Evolutionary conservation across 2,888 invertebrate species (phyloP).

Genomic region (Caenorhabditis afra): DNA sequence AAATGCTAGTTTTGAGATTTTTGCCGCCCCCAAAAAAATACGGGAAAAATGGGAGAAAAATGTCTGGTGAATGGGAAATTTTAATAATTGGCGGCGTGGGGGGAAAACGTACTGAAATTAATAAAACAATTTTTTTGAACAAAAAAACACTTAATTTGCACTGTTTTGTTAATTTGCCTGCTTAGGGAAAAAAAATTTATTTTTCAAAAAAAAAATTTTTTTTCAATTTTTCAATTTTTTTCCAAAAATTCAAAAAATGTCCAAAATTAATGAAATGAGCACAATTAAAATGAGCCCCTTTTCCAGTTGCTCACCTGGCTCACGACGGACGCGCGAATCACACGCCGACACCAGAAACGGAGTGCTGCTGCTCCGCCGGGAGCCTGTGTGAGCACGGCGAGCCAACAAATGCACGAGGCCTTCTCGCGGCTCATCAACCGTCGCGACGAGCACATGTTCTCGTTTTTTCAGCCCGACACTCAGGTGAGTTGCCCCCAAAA

Average conservation of each 20-base stretch:
- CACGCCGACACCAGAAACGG: constrained; percentile 35
- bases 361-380: constrained; percentile 16
- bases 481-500: constrained; percentile 30
- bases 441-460: constrained; percentile 45
- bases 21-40: too few relatives aligned
- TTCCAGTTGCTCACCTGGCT: constrained; percentile 30
- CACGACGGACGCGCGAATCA: constrained; percentile 37
- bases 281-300: too few relatives aligned
- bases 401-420: constrained; percentile 48
- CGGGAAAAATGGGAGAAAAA: too few relatives aligned
- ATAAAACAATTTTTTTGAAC: too few relatives aligned
- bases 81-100: too few relatives aligned
- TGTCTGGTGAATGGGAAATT: too few relatives aligned
- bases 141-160: too few relatives aligned
- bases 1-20: too few relatives aligned
- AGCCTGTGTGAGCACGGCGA: constrained; percentile 34
- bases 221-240: not conserved
- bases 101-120: too few relatives aligned
- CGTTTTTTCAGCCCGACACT: constrained; percentile 49
- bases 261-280: not conserved
- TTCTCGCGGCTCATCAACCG: constrained; percentile 44
- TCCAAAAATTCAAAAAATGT: constrained; percentile 3
- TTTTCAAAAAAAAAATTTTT: not conserved
- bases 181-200: not conserved
- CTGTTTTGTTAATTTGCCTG: too few relatives aligned